Evolutionary conservation across 2,797 vertebrate genomes (phyloP).

Genomic region (Parauchenoglanis ngamensis): DNA sequence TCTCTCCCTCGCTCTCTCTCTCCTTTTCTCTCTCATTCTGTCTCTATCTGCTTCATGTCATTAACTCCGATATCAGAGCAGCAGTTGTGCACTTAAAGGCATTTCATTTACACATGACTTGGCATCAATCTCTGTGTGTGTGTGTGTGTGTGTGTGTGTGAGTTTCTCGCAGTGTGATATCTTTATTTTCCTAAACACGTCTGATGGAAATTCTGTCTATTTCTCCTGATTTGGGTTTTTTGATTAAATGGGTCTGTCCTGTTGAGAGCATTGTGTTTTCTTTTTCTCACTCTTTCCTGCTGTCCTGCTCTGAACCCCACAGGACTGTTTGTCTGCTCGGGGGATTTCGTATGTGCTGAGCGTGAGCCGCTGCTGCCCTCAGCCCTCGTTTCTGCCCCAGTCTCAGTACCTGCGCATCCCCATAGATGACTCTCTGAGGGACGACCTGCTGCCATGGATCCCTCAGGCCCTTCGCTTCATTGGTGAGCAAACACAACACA

Average conservation of each 20-base stretch:
- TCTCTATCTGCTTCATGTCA: not conserved
- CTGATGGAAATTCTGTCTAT: not conserved
- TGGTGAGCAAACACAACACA: conserved; percentile 61
- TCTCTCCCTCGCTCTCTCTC: not conserved
- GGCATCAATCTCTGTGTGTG: not conserved
- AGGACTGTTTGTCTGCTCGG: conserved; percentile 71
- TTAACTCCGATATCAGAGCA: not conserved
- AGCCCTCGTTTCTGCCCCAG: conserved; percentile 73
- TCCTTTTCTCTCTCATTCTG: not conserved
- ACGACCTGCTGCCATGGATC: conserved; percentile 78
- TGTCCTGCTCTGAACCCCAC: not conserved
- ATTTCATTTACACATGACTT: not conserved
- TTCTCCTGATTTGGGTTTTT: not conserved
- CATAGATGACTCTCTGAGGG: conserved; percentile 77
- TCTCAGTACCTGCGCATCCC: conserved; percentile 76
- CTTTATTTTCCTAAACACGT: not conserved
- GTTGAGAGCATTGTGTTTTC: not conserved
- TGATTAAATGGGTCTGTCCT: not conserved
- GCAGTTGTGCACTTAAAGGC: not conserved
- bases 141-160: not conserved
- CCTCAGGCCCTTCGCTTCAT: conserved; percentile 77
- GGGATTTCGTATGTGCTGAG: conserved; percentile 78
- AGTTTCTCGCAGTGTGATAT: not conserved
- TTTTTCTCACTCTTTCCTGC: not conserved
- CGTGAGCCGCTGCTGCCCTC: conserved; percentile 77